Conservation (phyloP, 2,797 vertebrate species). For the Sardinella longiceps region DNA sequence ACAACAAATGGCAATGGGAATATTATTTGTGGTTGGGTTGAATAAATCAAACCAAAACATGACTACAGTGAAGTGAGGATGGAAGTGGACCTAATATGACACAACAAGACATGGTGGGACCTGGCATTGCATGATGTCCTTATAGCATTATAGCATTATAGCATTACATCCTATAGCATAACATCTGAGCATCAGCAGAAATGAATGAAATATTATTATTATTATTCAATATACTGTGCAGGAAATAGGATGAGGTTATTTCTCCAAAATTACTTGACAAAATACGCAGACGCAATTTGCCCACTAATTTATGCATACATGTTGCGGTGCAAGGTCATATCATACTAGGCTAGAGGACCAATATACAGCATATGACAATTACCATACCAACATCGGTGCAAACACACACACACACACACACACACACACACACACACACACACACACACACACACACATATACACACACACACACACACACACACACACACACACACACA, state of each 20-base stretch:
- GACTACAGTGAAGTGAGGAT: neutral
- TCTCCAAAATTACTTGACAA: neutral
- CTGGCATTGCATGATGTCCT: neutral
- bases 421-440: too few relatives aligned
- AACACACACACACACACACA: neutral
- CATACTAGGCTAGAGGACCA: slow-evolving; percentile 55
- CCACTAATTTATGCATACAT: slow-evolving; percentile 41
- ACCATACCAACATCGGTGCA: slow-evolving; percentile 54
- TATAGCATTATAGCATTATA: too few relatives aligned
- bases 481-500: neutral
- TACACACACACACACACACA: neutral
- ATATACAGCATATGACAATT: slow-evolving; percentile 59
- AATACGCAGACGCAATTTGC: slow-evolving; percentile 27
- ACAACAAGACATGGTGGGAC: neutral
- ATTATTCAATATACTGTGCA: neutral
- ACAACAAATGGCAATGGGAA: neutral
- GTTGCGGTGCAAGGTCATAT: slow-evolving; percentile 51
- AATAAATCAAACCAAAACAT: neutral
- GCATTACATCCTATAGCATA: neutral
- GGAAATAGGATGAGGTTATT: neutral
- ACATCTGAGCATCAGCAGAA: too few relatives aligned
- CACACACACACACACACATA: neutral
- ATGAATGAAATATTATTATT: neutral
- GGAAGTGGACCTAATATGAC: neutral
- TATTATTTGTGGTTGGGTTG: neutral